A percentile compares a stretch with the other conserved stretches of the same genome.
Conservation (phyloP, 2,888 invertebrate genomes). For the Himalopsyche japonica region DNA sequence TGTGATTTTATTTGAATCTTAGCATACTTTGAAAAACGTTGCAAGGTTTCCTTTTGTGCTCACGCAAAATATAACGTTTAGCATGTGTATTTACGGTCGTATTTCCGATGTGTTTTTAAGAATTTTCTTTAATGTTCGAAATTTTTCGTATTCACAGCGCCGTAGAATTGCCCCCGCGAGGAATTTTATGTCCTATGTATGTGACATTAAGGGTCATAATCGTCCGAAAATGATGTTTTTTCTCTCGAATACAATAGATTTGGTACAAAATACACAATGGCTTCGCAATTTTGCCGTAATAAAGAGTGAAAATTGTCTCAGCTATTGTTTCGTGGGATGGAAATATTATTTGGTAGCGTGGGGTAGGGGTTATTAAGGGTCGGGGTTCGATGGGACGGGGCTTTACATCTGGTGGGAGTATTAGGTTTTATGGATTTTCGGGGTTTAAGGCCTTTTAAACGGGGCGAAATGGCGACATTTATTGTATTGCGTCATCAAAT, state of each 20-base stretch:
- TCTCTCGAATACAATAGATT: background rate
- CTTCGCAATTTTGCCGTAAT: background rate
- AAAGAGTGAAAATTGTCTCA: constrained; percentile 1
- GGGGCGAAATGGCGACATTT: background rate
- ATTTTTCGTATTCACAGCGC: background rate
- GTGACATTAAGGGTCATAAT: background rate
- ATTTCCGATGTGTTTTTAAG: background rate
- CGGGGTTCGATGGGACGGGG: background rate
- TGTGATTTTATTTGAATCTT: background rate
- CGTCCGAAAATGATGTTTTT: background rate
- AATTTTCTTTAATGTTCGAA: background rate
- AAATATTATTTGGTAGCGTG: background rate
- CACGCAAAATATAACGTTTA: background rate
- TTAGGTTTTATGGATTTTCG: background rate
- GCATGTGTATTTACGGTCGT: background rate
- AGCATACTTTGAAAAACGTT: background rate
- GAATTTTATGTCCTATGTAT: background rate
- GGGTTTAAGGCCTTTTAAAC: background rate
- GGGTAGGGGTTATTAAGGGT: background rate
- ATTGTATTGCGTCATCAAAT: background rate
- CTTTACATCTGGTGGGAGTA: background rate
- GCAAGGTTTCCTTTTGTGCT: background rate
- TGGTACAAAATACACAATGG: background rate
- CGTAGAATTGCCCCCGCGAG: background rate
- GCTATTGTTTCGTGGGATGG: background rate